Evolutionary conservation across 92 coral and sea anemone species (phyloP).

Genomic region (Ricordea florida): DNA sequence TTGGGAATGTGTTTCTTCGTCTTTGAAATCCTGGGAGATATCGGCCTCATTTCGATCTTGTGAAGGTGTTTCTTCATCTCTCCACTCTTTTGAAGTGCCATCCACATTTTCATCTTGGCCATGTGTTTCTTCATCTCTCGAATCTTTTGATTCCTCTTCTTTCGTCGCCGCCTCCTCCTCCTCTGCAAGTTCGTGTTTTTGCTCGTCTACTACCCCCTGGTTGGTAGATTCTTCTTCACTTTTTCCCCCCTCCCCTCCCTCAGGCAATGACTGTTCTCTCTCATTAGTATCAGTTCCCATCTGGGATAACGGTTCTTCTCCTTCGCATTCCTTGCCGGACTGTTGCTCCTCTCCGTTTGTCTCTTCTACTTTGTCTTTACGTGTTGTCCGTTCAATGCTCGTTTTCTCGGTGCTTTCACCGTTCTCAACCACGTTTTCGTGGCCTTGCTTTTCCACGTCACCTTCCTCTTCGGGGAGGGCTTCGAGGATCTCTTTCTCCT

Average conservation of each 20-base stretch:
- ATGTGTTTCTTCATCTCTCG: not conserved
- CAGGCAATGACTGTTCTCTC: too few species aligned
- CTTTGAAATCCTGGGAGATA: not conserved
- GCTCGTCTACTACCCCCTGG: too few species aligned
- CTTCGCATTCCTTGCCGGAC: too few species aligned
- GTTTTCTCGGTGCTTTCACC: too few species aligned
- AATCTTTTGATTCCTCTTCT: not conserved
- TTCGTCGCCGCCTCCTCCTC: not conserved
- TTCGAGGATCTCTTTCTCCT: not conserved
- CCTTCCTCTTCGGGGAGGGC: not conserved
- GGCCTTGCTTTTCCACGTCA: conserved; percentile 2
- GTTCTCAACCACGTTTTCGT: not conserved
- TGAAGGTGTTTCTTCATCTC: not conserved
- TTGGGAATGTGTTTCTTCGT: not conserved
- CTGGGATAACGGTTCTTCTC: too few species aligned
- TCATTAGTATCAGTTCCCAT: too few species aligned
- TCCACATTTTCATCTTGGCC: not conserved
- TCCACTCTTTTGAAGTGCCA: not conserved
- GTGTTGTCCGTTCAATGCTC: too few species aligned
- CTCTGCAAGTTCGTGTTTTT: too few species aligned
- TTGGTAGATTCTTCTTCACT: too few species aligned
- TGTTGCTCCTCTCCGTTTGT: too few species aligned
- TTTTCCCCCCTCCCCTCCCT: too few species aligned
- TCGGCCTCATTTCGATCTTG: not conserved
- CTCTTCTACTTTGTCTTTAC: too few species aligned